A percentile compares a stretch with the other conserved stretches of the same genome.
These are phyloP conservation scores for Spodoptera exigua DNA, from an alignment of 2,888 invertebrate genomes.

Conservation along the genomic window DNA sequence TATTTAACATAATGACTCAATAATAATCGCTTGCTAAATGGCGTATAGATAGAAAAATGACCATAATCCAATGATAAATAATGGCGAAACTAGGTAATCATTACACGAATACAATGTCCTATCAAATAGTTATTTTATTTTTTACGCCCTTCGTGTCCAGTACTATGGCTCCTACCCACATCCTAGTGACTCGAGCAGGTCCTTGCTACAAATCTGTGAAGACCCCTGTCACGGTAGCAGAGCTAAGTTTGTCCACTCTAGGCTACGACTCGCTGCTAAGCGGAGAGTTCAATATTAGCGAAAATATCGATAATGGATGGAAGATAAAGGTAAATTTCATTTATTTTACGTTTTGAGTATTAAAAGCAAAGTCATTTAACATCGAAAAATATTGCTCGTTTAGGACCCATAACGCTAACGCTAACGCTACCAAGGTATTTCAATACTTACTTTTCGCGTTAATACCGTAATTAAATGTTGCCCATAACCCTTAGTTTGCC, in stretches of 20 bases:
- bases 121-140: slow-evolving; percentile 7
- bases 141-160: slow-evolving; percentile 5
- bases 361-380: too few relatives aligned
- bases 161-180: slow-evolving; percentile 64
- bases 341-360: not conserved
- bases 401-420: too few relatives aligned
- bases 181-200: slow-evolving; percentile 67
- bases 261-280: slow-evolving; percentile 65
- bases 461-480: too few relatives aligned
- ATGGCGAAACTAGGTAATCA: not conserved
- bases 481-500: too few relatives aligned
- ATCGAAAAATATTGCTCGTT: too few relatives aligned
- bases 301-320: slow-evolving; percentile 72
- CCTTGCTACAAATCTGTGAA: slow-evolving; percentile 58
- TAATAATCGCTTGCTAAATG: too few relatives aligned
- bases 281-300: slow-evolving; percentile 67
- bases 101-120: slow-evolving; percentile 16
- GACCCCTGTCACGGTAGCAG: slow-evolving; percentile 58
- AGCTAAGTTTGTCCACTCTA: slow-evolving; percentile 66
- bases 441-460: too few relatives aligned
- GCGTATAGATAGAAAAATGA: too few relatives aligned
- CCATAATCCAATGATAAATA: not conserved
- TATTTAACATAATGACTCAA: too few relatives aligned
- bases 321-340: slow-evolving; percentile 62
- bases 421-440: too few relatives aligned